Conservation (phyloP, 37 sponge, comb jelly and placozoan genomes). For the Spongilla lacustris region DNA sequence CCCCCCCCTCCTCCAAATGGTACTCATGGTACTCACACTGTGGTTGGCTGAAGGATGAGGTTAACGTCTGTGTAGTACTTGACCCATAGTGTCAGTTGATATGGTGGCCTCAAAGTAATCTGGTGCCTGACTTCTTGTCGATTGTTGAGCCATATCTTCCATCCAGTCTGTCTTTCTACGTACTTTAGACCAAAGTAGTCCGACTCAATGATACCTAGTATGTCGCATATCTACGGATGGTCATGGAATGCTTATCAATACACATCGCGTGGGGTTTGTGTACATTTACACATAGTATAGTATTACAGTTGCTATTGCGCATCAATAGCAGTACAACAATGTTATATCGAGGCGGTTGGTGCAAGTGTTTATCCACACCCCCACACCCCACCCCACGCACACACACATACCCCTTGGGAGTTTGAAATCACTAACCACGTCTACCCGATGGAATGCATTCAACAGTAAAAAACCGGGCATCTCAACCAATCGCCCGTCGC, state of each 20-base stretch:
- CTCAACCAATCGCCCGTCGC: too few species aligned
- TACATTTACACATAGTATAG: too few species aligned
- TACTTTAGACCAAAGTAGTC: constrained; percentile 81
- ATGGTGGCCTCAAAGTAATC: constrained; percentile 59
- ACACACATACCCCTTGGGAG: not conserved
- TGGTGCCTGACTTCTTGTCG: constrained; percentile 52
- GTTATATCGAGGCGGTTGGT: not conserved
- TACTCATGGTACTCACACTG: constrained; percentile 42
- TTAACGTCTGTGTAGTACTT: constrained; percentile 73
- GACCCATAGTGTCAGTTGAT: constrained; percentile 57
- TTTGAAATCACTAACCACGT: too few species aligned
- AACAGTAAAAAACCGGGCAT: too few species aligned
- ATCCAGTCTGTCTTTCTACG: constrained; percentile 11
- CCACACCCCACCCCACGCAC: not conserved
- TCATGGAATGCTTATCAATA: not conserved
- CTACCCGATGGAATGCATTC: too few species aligned
- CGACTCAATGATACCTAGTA: constrained; percentile 75
- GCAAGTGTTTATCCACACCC: not conserved
- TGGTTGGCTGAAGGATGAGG: constrained; percentile 57
- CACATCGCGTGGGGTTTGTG: constrained; percentile 6
- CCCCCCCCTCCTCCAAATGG: not conserved
- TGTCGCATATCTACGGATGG: constrained; percentile 63
- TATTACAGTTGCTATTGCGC: too few species aligned
- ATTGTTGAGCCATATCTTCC: constrained; percentile 69
- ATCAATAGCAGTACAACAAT: not conserved